phyloP scores from a whole-genome alignment of 2,797 vertebrate genomes.

The Crenuchus spilurus region DNA sequence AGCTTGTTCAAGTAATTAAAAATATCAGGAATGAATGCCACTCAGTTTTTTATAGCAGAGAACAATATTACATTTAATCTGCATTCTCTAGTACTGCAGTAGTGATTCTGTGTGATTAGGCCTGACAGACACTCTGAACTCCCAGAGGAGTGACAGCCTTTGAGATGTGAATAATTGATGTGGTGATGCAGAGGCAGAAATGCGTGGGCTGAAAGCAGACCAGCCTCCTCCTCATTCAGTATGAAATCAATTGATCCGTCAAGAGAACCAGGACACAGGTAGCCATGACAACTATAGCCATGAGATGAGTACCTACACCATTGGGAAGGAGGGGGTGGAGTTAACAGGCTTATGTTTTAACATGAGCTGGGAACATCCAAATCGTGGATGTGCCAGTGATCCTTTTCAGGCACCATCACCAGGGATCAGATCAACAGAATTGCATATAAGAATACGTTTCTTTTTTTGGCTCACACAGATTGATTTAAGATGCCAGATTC shows the following conservation, averaged over 20 bases:
- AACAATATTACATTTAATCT: neutral
- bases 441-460: neutral
- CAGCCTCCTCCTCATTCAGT: slow-evolving; percentile 71
- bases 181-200: slow-evolving; percentile 46
- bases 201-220: slow-evolving; percentile 70
- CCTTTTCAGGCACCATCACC: too few species aligned
- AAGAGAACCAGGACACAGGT: slow-evolving; percentile 74
- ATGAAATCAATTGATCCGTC: slow-evolving; percentile 78
- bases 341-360: slow-evolving; percentile 45
- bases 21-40: too few species aligned
- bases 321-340: slow-evolving; percentile 57
- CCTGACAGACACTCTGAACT: slow-evolving; percentile 18
- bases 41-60: neutral
- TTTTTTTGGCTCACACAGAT: neutral
- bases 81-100: neutral
- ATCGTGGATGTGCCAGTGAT: neutral
- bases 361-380: neutral
- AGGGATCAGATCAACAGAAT: neutral
- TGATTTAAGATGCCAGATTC: neutral
- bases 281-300: slow-evolving; percentile 75
- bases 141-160: slow-evolving; percentile 64
- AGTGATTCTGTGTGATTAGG: slow-evolving; percentile 20
- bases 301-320: slow-evolving; percentile 60
- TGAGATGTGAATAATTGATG: slow-evolving; percentile 73
- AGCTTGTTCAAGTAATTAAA: too few species aligned